These are phyloP conservation scores for Lagopus muta DNA, from an alignment of 2,113 vertebrate genomes.

Conservation along the genomic window DNA sequence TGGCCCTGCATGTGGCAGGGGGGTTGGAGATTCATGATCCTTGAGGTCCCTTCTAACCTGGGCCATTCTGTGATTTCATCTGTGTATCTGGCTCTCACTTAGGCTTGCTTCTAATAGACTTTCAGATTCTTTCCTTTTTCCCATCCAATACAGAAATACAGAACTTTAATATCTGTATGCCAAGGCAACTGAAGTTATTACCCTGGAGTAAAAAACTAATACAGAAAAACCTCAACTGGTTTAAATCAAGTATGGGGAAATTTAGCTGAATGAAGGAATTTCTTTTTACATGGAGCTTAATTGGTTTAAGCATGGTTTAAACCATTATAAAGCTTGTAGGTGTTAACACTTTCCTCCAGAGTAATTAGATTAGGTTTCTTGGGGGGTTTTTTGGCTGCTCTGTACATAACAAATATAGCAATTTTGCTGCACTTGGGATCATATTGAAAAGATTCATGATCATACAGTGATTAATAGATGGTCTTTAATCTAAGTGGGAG, in stretches of 20 bases:
- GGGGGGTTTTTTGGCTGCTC: neutral
- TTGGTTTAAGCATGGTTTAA: constrained; percentile 47
- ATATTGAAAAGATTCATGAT: neutral
- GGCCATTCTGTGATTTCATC: neutral
- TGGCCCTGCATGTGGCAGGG: too few species aligned
- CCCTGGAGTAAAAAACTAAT: neutral
- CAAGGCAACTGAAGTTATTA: neutral
- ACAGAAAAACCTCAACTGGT: neutral
- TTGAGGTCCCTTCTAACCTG: too few species aligned
- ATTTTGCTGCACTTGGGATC: neutral
- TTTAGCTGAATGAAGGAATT: neutral
- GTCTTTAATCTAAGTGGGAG: neutral
- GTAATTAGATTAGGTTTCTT: constrained; percentile 6
- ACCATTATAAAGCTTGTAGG: neutral
- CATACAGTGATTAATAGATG: neutral
- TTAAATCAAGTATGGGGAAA: neutral
- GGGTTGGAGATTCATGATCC: too few species aligned
- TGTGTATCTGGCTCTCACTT: neutral
- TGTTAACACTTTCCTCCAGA: constrained; percentile 11
- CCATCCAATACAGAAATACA: neutral
- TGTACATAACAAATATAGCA: neutral
- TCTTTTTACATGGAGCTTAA: neutral
- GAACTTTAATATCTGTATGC: neutral
- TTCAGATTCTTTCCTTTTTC: neutral
- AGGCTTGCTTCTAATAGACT: neutral